Conservation (phyloP, 2,888 invertebrate genomes). For the Cosmia trapezina region DNA sequence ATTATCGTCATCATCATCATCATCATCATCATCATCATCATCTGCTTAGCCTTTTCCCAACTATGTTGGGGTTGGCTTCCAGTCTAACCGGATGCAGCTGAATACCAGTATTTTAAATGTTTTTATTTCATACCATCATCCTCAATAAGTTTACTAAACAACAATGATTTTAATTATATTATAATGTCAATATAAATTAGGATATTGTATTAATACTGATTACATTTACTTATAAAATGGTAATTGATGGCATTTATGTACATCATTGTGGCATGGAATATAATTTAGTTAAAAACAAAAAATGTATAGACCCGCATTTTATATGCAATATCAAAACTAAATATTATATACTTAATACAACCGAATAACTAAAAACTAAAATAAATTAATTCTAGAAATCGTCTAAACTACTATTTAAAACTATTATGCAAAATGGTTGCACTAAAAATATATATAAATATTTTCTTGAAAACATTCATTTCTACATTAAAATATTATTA, state of each 20-base stretch:
- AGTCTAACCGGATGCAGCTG: too few relatives aligned
- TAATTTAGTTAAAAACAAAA: conserved; percentile 81
- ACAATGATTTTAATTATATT: conserved; percentile 64
- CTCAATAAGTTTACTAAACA: conserved; percentile 68
- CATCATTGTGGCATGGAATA: conserved; percentile 81
- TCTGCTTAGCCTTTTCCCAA: too few relatives aligned
- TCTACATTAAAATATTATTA: conserved; percentile 63
- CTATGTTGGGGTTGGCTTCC: too few relatives aligned
- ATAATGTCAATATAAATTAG: conserved; percentile 82
- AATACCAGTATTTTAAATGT: background rate
- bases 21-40: too few relatives aligned
- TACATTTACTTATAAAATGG: conserved; percentile 84
- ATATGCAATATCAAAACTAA: conserved; percentile 77
- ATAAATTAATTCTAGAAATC: conserved; percentile 79
- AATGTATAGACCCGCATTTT: conserved; percentile 84
- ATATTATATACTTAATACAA: conserved; percentile 78
- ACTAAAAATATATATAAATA: conserved; percentile 54
- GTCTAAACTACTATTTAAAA: conserved; percentile 44
- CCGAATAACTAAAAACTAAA: conserved; percentile 71
- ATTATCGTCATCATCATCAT: too few relatives aligned
- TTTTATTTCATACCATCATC: background rate
- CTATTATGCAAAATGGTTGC: conserved; percentile 65
- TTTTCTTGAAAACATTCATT: conserved; percentile 55
- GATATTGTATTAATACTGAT: conserved; percentile 89
- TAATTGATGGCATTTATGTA: conserved; percentile 87